phyloP scores from a whole-genome alignment of 2,888 invertebrate species.

The Orthosia gothica region DNA sequence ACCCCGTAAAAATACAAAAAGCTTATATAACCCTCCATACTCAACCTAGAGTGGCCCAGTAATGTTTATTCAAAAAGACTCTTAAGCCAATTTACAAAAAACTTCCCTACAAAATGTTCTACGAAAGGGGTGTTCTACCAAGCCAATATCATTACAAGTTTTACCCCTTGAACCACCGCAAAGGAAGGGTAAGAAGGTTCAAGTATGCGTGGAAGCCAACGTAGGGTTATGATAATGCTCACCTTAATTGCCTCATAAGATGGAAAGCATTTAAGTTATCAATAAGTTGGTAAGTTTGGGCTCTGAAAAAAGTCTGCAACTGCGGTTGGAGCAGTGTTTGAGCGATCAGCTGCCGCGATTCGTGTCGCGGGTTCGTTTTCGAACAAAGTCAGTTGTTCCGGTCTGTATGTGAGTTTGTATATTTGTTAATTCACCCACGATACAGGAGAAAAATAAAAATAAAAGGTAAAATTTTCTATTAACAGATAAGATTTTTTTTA shows the following conservation, averaged over 20 bases:
- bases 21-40: background rate
- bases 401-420: too few species aligned
- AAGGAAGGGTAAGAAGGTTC: background rate
- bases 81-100: slow-evolving; percentile 30
- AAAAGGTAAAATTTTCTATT: too few species aligned
- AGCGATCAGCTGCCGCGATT: too few species aligned
- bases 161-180: background rate
- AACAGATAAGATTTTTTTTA: too few species aligned
- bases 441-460: too few species aligned
- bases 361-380: too few species aligned
- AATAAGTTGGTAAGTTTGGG: too few species aligned
- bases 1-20: background rate
- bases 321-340: too few species aligned
- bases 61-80: slow-evolving; percentile 37
- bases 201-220: background rate
- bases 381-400: too few species aligned
- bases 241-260: background rate
- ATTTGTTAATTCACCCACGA: too few species aligned
- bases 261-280: too few species aligned
- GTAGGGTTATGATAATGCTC: background rate
- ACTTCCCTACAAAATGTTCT: background rate
- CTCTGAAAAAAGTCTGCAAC: too few species aligned
- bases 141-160: slow-evolving; percentile 31
- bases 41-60: slow-evolving; percentile 5
- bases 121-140: slow-evolving; percentile 12